Evolutionary conservation across 2,113 vertebrate genomes (phyloP).

Genomic region (Glaucomys volans): DNA sequence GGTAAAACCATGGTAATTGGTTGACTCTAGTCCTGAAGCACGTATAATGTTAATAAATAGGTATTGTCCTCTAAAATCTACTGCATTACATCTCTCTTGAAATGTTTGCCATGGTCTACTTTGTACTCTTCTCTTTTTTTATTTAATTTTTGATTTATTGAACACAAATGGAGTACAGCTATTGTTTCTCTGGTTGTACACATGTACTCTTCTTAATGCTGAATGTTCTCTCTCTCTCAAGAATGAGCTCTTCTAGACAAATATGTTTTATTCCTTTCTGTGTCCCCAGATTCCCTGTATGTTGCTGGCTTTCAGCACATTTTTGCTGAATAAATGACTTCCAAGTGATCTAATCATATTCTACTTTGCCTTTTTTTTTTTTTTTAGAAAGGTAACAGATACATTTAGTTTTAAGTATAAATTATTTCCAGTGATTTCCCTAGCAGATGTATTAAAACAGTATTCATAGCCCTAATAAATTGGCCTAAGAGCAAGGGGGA

Average conservation of each 20-base stretch:
- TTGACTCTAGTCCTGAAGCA: not conserved
- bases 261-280: not conserved
- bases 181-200: no score
- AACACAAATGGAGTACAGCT: no score
- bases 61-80: not conserved
- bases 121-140: not conserved
- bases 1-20: not conserved
- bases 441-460: constrained; percentile 29
- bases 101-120: not conserved
- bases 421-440: not conserved
- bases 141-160: no score
- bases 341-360: not conserved
- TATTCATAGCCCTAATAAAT: not conserved
- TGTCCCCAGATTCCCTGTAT: not conserved
- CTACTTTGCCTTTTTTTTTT: constrained; percentile 6
- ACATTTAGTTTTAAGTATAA: not conserved
- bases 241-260: not conserved
- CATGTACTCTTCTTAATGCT: not conserved
- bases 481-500: not conserved
- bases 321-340: constrained; percentile 58
- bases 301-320: not conserved
- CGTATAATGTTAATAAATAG: not conserved
- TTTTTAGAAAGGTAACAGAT: constrained; percentile 8
- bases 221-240: not conserved
- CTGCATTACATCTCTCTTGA: not conserved